Evolutionary conservation across 2,797 vertebrate genomes (phyloP), one percentile per base, ranked within the genome.

Genomic region (Enoplosus armatus): DNA sequence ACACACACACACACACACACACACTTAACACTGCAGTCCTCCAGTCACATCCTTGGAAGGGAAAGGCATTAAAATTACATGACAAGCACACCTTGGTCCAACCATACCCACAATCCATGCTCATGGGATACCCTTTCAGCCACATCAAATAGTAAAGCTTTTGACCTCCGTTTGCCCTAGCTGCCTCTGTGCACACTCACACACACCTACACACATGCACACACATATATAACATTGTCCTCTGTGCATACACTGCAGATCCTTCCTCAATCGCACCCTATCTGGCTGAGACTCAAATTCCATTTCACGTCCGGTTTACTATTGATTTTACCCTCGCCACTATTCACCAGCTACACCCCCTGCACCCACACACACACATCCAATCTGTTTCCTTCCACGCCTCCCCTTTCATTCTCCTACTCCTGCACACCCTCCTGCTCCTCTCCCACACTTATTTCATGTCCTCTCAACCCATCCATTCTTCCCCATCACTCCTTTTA

Each of bases 231-330:
- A 83, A 60, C 87, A 55, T 20, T 60, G 80, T 86, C 85, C 79
- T 85, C 73, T 80, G 82, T 84, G 87, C 87, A 88, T 87, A 86
- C 84, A 82, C 89, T 83, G 75, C 89, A 84, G 83, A 90, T 89
- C 86, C 83, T 84, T 79, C 88, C 85, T 90, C 88, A 83, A 86
- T 93, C 85, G 85, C 84, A 89, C 82, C 91, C 85, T 79, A 83
- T 91, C 89, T 90, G 90, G 87, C 93, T 79, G 73, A 84, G 87
- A 89, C 93, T 95, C 90, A 92, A 92, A 94, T 94, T 94, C 92
- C 91, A 93, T 94, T 95, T 95, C 91, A 93, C 83, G 86, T 92
- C 87, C 86, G 84, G 92, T 94, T 94, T 91, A 88, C 90, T 94
- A 96, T 95, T 93, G 94, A 95, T 95, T 95, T 95, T 93, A 90